Evolutionary conservation across 1,140 invertebrate species (phyloP), one percentile per base, ranked within the genome.

Genomic region (Neodiprion pinetum): DNA sequence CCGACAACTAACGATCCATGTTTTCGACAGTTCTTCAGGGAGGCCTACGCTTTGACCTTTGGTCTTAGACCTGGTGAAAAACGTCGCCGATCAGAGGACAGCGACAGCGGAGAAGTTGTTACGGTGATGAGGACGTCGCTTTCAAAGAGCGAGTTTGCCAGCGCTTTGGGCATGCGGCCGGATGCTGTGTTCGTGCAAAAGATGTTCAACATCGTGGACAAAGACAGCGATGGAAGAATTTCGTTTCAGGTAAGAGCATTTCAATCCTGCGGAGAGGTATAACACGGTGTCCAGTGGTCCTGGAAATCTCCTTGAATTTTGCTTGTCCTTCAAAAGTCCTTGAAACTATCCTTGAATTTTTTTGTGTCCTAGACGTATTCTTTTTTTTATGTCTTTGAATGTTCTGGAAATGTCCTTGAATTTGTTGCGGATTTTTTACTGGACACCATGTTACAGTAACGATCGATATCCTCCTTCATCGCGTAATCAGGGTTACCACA

Each of bases 181-280:
- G 96, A 98, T 83, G 98, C 97, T 40, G 94, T 99, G 12, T 99
- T 99, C 88, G 98, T 99, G 0, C 95, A 97, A 78, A 97, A 99
- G 88, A 99, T 99, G 98, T 99, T 99, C 85, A 98, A 98, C 80
- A 97, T 99, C 79, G 97, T 99, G 0, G 97, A 99, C 85, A 98
- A 98, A 81, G 97, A 99, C 85, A 92, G 96, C 67, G 97, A 98
- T 86, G 97, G 97, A 0, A 91, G 96, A 80, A 99, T 99, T 80
- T 98, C 96, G 10, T 99, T 99, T 85, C 96, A 98, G 88, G 92
- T 93, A 79, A 75, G 68, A 12, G 8, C 14, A 21, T 61, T 48
- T 74, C n/a, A 61, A 28, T 47, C 12, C 7, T 70, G 11, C 67
- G 23, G 4, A 70, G 17, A 65, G 61, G 7, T 14, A 21, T 17